phyloP scores from a whole-genome alignment of 2,113 vertebrate genomes.

The Collichthys lucidus region DNA sequence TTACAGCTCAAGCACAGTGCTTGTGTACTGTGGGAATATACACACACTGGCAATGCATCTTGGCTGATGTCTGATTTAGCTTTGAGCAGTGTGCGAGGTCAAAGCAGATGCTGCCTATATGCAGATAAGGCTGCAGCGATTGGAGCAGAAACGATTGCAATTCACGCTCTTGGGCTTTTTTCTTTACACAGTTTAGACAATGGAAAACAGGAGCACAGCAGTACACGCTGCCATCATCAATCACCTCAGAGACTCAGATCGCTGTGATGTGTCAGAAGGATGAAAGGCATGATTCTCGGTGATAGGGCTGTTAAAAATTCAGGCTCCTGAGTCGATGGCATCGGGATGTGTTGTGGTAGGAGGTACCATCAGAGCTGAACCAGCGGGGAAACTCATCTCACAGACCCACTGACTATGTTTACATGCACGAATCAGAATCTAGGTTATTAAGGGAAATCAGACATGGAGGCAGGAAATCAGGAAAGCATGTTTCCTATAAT shows the following conservation, averaged over 20 bases:
- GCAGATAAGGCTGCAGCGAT: slow-evolving; percentile 55
- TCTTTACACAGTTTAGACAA: slow-evolving; percentile 45
- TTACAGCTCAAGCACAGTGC: neutral
- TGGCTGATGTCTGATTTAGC: slow-evolving; percentile 52
- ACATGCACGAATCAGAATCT: slow-evolving; percentile 27
- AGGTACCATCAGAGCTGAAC: slow-evolving; percentile 28
- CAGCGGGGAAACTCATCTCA: slow-evolving; percentile 38
- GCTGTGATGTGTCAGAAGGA: slow-evolving; percentile 77
- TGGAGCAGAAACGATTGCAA: slow-evolving; percentile 55
- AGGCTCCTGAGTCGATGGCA: slow-evolving; percentile 32
- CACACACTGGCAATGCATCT: slow-evolving; percentile 3
- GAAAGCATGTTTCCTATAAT: neutral
- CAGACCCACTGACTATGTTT: slow-evolving; percentile 25
- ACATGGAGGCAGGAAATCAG: slow-evolving; percentile 20
- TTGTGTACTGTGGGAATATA: slow-evolving; percentile 3
- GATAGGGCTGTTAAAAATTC: slow-evolving; percentile 60
- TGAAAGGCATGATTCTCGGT: slow-evolving; percentile 72
- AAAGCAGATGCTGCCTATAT: slow-evolving; percentile 49
- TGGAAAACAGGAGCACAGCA: slow-evolving; percentile 53
- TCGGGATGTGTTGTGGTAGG: slow-evolving; percentile 13
- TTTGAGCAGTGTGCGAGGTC: slow-evolving; percentile 47
- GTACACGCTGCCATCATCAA: slow-evolving; percentile 75
- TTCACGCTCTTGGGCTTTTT: slow-evolving; percentile 49
- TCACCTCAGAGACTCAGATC: slow-evolving; percentile 72
- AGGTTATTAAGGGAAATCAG: slow-evolving; percentile 43